Percentiles rank a stretch among this genome's conserved stretches.
Evolutionary conservation across 1,140 invertebrate species (phyloP).

Genomic region (Prorops nasuta): DNA sequence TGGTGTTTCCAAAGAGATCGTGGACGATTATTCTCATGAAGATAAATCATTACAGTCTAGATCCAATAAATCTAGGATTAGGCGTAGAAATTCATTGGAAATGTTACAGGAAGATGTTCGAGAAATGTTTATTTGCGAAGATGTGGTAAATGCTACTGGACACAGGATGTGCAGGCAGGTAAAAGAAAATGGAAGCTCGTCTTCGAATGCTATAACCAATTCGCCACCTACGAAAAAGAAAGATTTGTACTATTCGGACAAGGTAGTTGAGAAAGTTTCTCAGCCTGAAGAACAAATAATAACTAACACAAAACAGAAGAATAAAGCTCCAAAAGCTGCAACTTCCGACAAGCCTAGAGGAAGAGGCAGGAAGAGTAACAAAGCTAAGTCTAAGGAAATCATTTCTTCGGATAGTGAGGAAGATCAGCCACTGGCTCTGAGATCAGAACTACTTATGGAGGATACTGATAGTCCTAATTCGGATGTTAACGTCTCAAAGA

Average conservation of each 20-base stretch:
- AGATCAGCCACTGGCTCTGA: conserved; percentile 23
- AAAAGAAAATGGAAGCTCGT: conserved; percentile 28
- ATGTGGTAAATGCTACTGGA: conserved; percentile 58
- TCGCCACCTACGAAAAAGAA: background rate
- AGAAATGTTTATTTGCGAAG: conserved; percentile 67
- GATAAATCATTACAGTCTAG: no score
- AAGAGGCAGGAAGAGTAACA: conserved; percentile 8
- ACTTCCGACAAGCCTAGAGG: no score
- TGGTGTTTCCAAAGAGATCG: no score
- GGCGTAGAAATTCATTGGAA: conserved; percentile 58
- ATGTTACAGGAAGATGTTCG: conserved; percentile 66
- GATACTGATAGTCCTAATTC: background rate
- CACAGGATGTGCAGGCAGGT: conserved; percentile 42
- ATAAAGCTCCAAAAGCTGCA: background rate
- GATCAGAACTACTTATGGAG: conserved; percentile 1
- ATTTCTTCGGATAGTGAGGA: conserved; percentile 29
- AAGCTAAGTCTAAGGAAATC: conserved; percentile 19
- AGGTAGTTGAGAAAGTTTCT: background rate
- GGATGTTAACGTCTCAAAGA: conserved; percentile 4
- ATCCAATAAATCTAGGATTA: conserved; percentile 29
- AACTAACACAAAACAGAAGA: background rate
- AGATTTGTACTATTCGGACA: no score
- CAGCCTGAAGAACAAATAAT: background rate
- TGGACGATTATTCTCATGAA: no score
- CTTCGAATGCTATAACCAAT: background rate